Evolutionary conservation across 2,797 vertebrate genomes (phyloP), one percentile per base, ranked within the genome.

Genomic region (Gymnothorax reevesii): DNA sequence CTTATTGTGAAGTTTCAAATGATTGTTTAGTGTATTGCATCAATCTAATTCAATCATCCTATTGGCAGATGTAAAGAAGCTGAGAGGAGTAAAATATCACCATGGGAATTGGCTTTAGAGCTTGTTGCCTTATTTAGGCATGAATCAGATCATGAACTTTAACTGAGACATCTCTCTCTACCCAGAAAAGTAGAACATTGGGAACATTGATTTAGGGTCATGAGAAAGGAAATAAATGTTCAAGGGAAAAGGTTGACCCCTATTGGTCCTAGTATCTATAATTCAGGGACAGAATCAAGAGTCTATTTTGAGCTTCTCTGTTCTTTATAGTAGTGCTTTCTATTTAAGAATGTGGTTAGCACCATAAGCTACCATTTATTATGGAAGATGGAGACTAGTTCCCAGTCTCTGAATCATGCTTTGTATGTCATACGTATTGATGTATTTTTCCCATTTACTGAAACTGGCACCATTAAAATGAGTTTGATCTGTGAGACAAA

Each of bases 201-300:
- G 22, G 33, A 20, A 55, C 77, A 80, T 80, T 80, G 77, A 80
- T 80, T 54, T 80, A 49, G 77, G 77, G 77, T 80, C 77, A 55
- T 22, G 22, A 54, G 77, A 80, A 22, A 80, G 77, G 77, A 80
- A 80, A 77, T 77, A 17, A 80, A 20, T 80, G 7, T 10, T 20
- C 20, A 8, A 80, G 77, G 77, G 77, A 80, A 55, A 54, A 20
- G 7, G 7, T 1, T 80, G 77, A 55, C 77, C 75, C 60, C 59
- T 49, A 22, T 49, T 82, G 79, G 49, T 49, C 25, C 27, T 66
- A 20, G n/a, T 83, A 55, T 10, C 59, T 66, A n/a, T 66, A 69
- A 59, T 82, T 52, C 55, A 49, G 17, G 79, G 52, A 71, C 54
- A 57, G 64, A 13, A 52, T 69, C 13, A 80, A 9, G 60, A 57